phyloP scores from a whole-genome alignment of 2,113 vertebrate species.

The Saguinus midas region DNA sequence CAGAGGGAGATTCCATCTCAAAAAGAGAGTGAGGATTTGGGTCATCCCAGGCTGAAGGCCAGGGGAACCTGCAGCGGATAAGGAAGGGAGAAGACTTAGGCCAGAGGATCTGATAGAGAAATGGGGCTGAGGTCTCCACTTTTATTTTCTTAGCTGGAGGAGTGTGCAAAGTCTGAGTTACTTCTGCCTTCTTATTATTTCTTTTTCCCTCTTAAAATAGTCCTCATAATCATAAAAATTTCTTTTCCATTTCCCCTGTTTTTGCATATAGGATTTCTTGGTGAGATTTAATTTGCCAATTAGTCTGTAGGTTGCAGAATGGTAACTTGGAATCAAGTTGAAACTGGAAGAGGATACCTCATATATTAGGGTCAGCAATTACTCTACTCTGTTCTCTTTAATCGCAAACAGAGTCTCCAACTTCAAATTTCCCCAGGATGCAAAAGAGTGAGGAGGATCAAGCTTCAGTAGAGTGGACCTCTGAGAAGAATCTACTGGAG shows the following conservation, averaged over 20 bases:
- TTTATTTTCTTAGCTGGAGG: not conserved
- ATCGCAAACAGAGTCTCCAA: not conserved
- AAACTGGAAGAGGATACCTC: not conserved
- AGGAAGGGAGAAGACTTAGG: not conserved
- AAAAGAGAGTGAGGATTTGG: not conserved
- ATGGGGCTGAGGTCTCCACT: not conserved
- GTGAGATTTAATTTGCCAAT: not conserved
- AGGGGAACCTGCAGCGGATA: not conserved
- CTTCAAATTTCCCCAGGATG: not conserved
- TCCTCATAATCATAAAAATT: not conserved
- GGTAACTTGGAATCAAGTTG: not conserved
- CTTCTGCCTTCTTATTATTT: not conserved
- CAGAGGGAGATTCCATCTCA: too few species aligned
- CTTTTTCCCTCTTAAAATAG: not conserved
- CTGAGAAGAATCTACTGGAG: not conserved
- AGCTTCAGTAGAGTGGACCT: not conserved
- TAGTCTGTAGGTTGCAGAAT: not conserved
- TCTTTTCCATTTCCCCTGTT: not conserved
- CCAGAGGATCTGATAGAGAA: not conserved
- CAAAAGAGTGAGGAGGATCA: not conserved
- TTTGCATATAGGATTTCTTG: not conserved
- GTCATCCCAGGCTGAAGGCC: not conserved
- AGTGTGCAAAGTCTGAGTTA: not conserved
- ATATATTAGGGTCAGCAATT: not conserved
- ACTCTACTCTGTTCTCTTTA: not conserved